Conservation (phyloP, 2,797 vertebrate species). For the Hafferia zeledoni region DNA sequence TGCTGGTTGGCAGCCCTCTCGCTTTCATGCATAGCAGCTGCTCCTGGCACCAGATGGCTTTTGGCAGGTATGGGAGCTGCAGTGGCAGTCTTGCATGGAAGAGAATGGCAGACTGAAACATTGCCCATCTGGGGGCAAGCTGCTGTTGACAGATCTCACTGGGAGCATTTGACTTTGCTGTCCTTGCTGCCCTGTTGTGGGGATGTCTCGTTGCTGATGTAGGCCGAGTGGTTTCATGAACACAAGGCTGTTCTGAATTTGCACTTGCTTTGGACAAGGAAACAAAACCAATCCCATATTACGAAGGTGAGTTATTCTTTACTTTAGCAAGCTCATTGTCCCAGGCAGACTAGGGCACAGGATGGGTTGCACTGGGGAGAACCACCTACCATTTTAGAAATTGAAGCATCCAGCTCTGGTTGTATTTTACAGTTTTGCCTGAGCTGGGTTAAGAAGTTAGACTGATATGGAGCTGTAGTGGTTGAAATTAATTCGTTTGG, state of each 20-base stretch:
- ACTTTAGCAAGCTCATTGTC: fast-evolving
- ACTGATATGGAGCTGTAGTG: not conserved
- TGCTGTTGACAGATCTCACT: not conserved
- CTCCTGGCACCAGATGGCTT: not conserved
- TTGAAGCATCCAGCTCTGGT: not conserved
- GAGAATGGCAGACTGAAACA: not conserved
- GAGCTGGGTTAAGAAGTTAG: not conserved
- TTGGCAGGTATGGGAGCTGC: not conserved
- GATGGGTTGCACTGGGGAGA: not conserved
- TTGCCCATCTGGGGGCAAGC: not conserved
- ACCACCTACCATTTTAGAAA: not conserved
- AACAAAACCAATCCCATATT: not conserved
- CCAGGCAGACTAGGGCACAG: not conserved
- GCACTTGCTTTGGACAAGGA: not conserved
- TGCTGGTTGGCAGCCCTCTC: fast-evolving
- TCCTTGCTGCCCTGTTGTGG: not conserved
- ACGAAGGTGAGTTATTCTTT: not conserved
- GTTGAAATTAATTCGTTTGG: not conserved
- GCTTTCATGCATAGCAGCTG: not conserved
- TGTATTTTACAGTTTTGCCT: not conserved
- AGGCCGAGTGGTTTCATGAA: not conserved
- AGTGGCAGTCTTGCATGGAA: not conserved
- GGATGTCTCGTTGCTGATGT: not conserved
- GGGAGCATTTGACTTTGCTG: not conserved
- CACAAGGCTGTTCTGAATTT: not conserved